Conservation (phyloP, 1,140 invertebrate species). For the Leguminivora glycinivorella region DNA sequence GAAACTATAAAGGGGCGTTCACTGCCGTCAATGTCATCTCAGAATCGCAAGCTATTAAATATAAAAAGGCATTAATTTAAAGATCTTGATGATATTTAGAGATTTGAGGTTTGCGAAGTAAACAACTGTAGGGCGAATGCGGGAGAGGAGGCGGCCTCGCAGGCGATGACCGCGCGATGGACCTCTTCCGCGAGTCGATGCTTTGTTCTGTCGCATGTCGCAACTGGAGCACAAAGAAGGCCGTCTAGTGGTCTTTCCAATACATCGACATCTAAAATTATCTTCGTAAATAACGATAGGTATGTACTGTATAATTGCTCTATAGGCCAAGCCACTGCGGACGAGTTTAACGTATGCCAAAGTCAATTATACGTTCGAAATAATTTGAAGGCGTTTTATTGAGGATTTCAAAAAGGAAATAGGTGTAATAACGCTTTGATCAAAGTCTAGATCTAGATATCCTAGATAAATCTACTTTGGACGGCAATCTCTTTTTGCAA, state of each 20-base stretch:
- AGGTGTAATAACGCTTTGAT: not conserved
- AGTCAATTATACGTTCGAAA: slow-evolving; percentile 20
- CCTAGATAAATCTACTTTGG: not conserved
- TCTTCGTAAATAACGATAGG: slow-evolving; percentile 28
- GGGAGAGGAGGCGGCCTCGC: slow-evolving; percentile 35
- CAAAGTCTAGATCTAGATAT: not conserved
- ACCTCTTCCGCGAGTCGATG: slow-evolving; percentile 37
- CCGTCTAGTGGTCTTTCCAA: slow-evolving; percentile 49
- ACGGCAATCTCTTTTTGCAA: not conserved
- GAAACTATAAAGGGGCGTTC: no score
- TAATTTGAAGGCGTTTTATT: not conserved
- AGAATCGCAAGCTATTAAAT: not conserved
- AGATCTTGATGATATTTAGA: slow-evolving; percentile 3
- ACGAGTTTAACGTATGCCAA: slow-evolving; percentile 24
- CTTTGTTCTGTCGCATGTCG: slow-evolving; percentile 35
- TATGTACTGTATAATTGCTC: slow-evolving; percentile 33
- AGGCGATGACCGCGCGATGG: slow-evolving; percentile 30
- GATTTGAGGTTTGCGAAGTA: not conserved
- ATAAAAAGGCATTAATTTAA: not conserved
- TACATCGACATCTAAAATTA: slow-evolving; percentile 35
- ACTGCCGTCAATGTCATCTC: no score
- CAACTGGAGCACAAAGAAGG: slow-evolving; percentile 41
- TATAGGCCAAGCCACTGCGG: slow-evolving; percentile 10
- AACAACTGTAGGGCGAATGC: slow-evolving; percentile 19
- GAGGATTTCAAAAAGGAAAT: slow-evolving; percentile 10